Conservation (phyloP, 2,888 invertebrate genomes). For the Yponomeuta cagnagella region DNA sequence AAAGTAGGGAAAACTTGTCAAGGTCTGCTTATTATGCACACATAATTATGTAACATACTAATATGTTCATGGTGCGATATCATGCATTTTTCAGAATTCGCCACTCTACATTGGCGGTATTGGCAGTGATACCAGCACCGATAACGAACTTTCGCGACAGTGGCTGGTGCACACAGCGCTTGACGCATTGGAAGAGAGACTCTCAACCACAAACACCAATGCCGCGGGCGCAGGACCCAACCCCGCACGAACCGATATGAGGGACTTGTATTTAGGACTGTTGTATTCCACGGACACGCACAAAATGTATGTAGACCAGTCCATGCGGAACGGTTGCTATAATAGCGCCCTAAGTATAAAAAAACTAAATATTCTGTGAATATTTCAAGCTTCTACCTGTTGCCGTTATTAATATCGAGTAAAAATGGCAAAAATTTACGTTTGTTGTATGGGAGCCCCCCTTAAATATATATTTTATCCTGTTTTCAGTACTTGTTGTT, state of each 20-base stretch:
- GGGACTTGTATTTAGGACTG: conserved; percentile 93
- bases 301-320: conserved; percentile 85
- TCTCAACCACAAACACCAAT: conserved; percentile 59
- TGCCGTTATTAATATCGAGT: no score
- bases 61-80: background rate
- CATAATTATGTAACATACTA: no score
- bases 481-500: no score
- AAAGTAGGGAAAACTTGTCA: no score
- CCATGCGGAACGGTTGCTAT: no score
- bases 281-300: conserved; percentile 96
- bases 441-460: no score
- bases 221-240: conserved; percentile 75
- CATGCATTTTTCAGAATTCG: conserved; percentile 82
- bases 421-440: no score
- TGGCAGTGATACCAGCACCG: conserved; percentile 78
- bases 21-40: no score
- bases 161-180: conserved; percentile 95
- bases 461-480: no score
- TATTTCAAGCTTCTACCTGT: no score
- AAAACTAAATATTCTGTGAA: no score
- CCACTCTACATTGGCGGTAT: conserved; percentile 87
- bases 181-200: conserved; percentile 92
- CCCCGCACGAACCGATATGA: conserved; percentile 79
- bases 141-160: conserved; percentile 91
- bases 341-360: no score